Evolutionary conservation across 2,797 vertebrate genomes (phyloP).

Genomic region (Amphiprion clarkii): DNA sequence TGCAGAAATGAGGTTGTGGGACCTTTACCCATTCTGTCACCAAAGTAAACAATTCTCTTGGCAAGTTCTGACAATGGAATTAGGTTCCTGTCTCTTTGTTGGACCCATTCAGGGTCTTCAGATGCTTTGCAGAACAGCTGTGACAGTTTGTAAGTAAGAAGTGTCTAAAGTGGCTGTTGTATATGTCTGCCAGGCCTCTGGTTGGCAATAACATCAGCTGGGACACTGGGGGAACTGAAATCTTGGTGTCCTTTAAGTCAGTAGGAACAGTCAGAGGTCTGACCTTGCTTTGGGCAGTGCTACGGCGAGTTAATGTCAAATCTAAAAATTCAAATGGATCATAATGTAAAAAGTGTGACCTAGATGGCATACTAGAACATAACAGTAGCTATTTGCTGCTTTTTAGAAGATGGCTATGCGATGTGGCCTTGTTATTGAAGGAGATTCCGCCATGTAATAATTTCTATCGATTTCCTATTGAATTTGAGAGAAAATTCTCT

Average conservation of each 20-base stretch:
- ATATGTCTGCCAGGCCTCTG: constrained; percentile 13
- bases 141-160: constrained; percentile 14
- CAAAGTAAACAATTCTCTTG: no score
- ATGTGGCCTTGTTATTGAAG: constrained; percentile 3
- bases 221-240: constrained; percentile 18
- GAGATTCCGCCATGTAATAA: background rate
- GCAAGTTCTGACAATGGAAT: no score
- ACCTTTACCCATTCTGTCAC: no score
- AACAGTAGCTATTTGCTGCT: background rate
- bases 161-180: constrained; percentile 12
- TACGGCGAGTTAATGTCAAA: constrained; percentile 5
- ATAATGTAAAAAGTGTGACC: background rate
- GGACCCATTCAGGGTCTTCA: background rate
- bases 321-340: background rate
- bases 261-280: background rate
- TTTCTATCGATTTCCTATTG: background rate
- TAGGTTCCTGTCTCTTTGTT: background rate
- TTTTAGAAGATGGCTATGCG: constrained; percentile 1
- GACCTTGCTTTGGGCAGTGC: background rate
- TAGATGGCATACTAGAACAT: background rate
- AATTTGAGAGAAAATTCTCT: background rate
- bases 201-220: constrained; percentile 22
- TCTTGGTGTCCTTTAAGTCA: constrained; percentile 11
- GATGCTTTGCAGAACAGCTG: background rate
- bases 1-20: no score